Evolutionary conservation across 2,113 vertebrate genomes (phyloP).

Genomic region (Elephantulus edwardii): DNA sequence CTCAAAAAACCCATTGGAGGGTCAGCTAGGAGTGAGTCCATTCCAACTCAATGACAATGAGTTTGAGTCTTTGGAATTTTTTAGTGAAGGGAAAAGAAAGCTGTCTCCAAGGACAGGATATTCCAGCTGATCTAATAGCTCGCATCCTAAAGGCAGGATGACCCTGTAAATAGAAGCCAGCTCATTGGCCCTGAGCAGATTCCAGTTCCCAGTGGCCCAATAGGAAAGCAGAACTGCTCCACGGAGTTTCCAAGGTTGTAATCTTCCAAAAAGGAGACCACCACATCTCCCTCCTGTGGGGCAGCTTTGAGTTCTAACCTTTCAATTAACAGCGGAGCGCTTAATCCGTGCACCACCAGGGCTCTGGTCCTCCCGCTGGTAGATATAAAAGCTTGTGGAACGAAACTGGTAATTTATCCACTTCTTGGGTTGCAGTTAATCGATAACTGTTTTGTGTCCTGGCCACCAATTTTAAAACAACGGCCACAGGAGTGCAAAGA

Average conservation of each 20-base stretch:
- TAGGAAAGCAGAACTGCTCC: background rate
- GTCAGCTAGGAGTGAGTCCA: too few relatives aligned
- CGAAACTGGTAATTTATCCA: background rate
- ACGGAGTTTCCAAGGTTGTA: too few relatives aligned
- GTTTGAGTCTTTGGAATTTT: too few relatives aligned
- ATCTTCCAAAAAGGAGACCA: background rate
- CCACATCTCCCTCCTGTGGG: background rate
- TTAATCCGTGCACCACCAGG: background rate
- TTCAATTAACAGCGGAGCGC: background rate
- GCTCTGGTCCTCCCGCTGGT: background rate
- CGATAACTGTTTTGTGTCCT: background rate
- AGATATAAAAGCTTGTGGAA: background rate
- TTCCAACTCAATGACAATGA: too few relatives aligned
- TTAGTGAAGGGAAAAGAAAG: background rate
- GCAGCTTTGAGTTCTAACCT: background rate
- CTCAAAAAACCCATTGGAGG: too few relatives aligned
- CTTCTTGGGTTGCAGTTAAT: background rate
- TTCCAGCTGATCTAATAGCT: background rate
- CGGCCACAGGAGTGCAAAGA: conserved; percentile 63
- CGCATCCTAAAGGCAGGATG: background rate
- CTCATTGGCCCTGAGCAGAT: background rate
- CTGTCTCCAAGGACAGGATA: background rate
- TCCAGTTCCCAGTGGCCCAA: background rate
- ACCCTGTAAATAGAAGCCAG: background rate
- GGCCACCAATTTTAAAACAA: background rate